phyloP scores from a whole-genome alignment of 2,113 vertebrate genomes.

The Papio anubis region DNA sequence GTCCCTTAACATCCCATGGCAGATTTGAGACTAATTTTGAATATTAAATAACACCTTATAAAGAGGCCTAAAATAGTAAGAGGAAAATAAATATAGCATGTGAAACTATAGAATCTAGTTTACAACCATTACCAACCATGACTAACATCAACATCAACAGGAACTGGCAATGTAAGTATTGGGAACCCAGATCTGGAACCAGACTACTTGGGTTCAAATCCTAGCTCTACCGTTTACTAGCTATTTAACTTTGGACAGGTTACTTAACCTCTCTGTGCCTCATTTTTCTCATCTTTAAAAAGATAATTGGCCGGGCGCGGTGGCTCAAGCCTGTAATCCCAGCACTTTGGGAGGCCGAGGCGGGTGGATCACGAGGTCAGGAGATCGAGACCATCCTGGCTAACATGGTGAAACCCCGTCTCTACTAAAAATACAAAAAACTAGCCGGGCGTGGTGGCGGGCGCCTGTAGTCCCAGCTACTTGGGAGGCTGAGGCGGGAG shows the following conservation, averaged over 20 bases:
- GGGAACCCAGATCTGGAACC: background rate
- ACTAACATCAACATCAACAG: background rate
- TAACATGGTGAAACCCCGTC: too few species aligned
- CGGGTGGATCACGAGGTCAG: too few species aligned
- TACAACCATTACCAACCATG: background rate
- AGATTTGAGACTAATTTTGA: slow-evolving; percentile 40
- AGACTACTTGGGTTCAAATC: background rate
- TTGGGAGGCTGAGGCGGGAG: too few species aligned
- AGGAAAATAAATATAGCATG: background rate
- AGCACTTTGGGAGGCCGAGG: too few species aligned
- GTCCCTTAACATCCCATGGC: background rate
- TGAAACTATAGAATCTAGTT: slow-evolving; percentile 11
- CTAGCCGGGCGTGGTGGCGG: too few species aligned
- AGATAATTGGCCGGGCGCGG: too few species aligned
- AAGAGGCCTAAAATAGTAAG: slow-evolving; percentile 12
- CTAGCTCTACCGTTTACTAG: background rate
- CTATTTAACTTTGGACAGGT: background rate
- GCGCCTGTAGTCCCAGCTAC: too few species aligned
- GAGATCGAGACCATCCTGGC: too few species aligned
- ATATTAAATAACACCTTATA: slow-evolving; percentile 45
- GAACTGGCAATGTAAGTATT: too few species aligned
- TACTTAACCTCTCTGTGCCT: background rate
- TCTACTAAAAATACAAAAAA: too few species aligned
- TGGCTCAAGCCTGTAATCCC: too few species aligned
- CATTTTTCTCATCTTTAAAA: background rate